Percentiles rank a stretch among this genome's conserved stretches.
Evolutionary conservation across 2,888 invertebrate genomes (phyloP).

Genomic region (Nemurella pictetii): DNA sequence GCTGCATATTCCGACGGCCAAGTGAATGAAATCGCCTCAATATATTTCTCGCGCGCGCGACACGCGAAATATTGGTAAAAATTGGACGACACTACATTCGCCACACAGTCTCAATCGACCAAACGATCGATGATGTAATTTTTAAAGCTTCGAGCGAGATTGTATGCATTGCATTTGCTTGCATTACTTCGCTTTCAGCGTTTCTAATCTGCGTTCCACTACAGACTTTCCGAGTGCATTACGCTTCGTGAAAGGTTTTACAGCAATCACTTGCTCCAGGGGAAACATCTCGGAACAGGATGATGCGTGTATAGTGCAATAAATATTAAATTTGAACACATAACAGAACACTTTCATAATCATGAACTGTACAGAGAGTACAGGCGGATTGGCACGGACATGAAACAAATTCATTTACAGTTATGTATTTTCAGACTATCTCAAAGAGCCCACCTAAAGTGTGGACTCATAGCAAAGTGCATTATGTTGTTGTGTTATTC

Average conservation of each 20-base stretch:
- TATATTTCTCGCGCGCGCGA: not conserved
- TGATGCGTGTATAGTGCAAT: too few relatives aligned
- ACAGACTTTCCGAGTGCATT: not conserved
- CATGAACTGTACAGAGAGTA: too few relatives aligned
- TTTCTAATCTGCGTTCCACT: not conserved
- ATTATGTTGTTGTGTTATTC: too few relatives aligned
- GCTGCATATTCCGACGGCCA: not conserved
- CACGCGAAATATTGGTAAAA: not conserved
- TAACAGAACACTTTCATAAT: too few relatives aligned
- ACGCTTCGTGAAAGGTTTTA: not conserved
- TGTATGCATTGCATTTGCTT: not conserved
- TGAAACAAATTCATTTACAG: too few relatives aligned
- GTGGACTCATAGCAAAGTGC: too few relatives aligned
- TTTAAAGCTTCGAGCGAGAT: not conserved
- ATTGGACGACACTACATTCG: not conserved
- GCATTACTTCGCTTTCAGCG: not conserved
- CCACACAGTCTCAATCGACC: not conserved
- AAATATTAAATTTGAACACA: too few relatives aligned
- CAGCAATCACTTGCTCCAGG: not conserved
- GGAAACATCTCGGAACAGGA: not conserved
- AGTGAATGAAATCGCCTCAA: not conserved
- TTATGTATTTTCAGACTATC: too few relatives aligned
- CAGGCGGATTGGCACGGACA: too few relatives aligned
- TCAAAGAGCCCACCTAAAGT: too few relatives aligned
- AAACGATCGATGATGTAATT: too few relatives aligned